phyloP scores from a whole-genome alignment of 35 echinoderm and acorn worm genomes.

The Patiria miniata region DNA sequence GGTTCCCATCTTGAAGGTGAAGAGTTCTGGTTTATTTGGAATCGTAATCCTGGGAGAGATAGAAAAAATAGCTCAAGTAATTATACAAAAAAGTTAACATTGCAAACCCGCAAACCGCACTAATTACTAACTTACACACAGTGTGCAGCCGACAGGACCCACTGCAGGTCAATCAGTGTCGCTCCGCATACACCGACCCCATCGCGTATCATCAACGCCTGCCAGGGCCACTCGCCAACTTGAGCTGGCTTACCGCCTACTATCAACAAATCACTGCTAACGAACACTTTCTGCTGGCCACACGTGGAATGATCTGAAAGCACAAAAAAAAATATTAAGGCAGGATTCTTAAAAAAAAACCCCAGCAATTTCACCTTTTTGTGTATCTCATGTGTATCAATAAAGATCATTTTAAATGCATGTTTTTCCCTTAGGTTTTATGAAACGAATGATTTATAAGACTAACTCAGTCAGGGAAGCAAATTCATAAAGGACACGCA shows the following conservation, averaged over 20 bases:
- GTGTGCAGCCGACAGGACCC: constrained; percentile 68
- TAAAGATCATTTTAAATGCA: too few relatives aligned
- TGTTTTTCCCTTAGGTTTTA: too few relatives aligned
- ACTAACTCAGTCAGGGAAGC: too few relatives aligned
- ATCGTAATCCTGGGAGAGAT: background rate
- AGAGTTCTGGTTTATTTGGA: background rate
- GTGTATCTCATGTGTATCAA: too few relatives aligned
- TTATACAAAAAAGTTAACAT: too few relatives aligned
- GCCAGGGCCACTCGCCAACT: constrained; percentile 70
- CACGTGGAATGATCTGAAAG: constrained; percentile 30
- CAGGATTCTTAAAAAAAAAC: background rate
- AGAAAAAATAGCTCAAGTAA: background rate
- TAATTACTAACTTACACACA: constrained; percentile 80
- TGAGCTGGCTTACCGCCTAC: constrained; percentile 64
- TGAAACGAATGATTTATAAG: too few relatives aligned
- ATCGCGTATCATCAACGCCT: constrained; percentile 48
- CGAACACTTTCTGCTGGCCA: constrained; percentile 15
- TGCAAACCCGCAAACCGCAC: too few relatives aligned
- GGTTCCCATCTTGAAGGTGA: constrained; percentile 33
- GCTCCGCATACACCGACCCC: constrained; percentile 56
- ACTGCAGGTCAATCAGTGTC: constrained; percentile 37
- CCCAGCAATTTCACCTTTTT: too few relatives aligned
- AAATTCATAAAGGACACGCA: too few relatives aligned
- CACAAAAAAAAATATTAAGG: constrained; percentile 22
- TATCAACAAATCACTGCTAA: background rate